These are phyloP conservation scores for Coremacera marginata DNA, from an alignment of 2,888 invertebrate genomes.

Conservation along the genomic window DNA sequence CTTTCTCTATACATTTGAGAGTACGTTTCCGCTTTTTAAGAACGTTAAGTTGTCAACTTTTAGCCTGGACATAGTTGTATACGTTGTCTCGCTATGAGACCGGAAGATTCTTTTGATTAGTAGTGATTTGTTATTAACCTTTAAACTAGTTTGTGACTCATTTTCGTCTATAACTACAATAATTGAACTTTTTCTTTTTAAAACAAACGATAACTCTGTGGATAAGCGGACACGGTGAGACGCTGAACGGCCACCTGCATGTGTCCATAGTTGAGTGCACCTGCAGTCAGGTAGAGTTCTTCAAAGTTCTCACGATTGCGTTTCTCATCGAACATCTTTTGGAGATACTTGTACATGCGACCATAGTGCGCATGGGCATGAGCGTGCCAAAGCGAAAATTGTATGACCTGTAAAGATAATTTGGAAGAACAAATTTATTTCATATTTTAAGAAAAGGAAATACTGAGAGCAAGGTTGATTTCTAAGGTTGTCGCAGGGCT, in stretches of 20 bases:
- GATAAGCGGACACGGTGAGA: conserved; percentile 62
- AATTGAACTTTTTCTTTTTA: conserved; percentile 48
- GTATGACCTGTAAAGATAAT: conserved; percentile 72
- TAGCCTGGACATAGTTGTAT: too few species aligned
- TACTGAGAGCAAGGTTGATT: too few species aligned
- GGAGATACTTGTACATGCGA: conserved; percentile 81
- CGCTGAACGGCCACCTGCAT: conserved; percentile 60
- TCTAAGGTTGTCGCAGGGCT: too few species aligned
- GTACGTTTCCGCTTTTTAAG: not conserved
- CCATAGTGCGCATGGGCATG: conserved; percentile 84
- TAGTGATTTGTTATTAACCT: too few species aligned
- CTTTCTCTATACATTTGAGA: not conserved
- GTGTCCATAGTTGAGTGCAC: conserved; percentile 63
- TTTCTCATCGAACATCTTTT: conserved; percentile 85
- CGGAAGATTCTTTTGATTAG: too few species aligned
- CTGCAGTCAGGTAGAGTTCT: conserved; percentile 61
- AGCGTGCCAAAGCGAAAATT: conserved; percentile 87
- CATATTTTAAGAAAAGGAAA: conserved; percentile 21
- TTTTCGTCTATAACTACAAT: too few species aligned
- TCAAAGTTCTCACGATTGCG: conserved; percentile 76
- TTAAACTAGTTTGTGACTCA: too few species aligned
- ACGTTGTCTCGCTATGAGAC: too few species aligned
- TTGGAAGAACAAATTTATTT: not conserved
- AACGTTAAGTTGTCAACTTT: not conserved
- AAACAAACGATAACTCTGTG: conserved; percentile 65